Percentiles rank a stretch among this genome's conserved stretches.
These are phyloP conservation scores for Microcebus murinus DNA, from an alignment of 2,113 vertebrate species.

Conservation along the genomic window DNA sequence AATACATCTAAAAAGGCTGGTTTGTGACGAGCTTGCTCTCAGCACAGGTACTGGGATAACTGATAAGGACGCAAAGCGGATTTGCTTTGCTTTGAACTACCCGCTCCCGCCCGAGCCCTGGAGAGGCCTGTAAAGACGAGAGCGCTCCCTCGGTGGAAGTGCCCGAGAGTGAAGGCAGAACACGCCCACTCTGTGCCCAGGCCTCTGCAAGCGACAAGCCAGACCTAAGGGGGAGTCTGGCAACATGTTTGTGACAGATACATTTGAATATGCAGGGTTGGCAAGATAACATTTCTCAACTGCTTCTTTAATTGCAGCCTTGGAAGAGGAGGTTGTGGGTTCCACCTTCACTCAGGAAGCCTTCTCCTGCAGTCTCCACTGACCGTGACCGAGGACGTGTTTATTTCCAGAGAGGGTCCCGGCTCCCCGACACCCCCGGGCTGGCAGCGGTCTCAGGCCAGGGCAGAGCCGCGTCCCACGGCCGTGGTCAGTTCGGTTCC, in stretches of 20 bases:
- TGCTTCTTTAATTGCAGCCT: constrained; percentile 61
- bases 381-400: not conserved
- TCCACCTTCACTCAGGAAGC: constrained; percentile 5
- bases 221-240: constrained; percentile 43
- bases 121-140: not conserved
- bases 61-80: not conserved
- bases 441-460: not conserved
- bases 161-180: not conserved
- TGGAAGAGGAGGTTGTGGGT: constrained; percentile 43
- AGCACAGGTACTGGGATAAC: not conserved
- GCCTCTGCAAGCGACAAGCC: not conserved
- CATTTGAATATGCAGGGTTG: constrained; percentile 21
- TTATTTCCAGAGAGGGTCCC: not conserved
- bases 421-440: not conserved
- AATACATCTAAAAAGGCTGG: not conserved
- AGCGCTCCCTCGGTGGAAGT: not conserved
- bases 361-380: not conserved
- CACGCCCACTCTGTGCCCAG: not conserved
- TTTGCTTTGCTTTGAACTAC: not conserved
- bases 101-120: not conserved
- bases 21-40: not conserved
- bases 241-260: constrained; percentile 38
- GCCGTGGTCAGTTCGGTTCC: not conserved
- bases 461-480: rapidly evolving
- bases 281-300: constrained; percentile 19